Base-by-base conservation (phyloP, 1,140 invertebrate species). In the Eumaeus atala region DNA sequence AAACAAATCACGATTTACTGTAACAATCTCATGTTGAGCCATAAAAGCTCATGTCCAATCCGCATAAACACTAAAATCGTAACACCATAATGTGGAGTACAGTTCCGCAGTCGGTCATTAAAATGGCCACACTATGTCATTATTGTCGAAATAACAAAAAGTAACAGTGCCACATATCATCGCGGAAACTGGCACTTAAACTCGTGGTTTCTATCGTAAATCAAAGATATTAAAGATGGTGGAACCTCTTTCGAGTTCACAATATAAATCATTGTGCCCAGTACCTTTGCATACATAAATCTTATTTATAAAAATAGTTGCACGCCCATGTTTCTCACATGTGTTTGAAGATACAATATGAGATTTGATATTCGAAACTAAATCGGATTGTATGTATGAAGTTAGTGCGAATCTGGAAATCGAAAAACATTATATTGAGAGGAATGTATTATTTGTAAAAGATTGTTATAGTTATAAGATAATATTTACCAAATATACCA, bases 161-260 rank as follows among this genome's bases (percentile, higher is more conserved):
- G 75, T 77, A 75, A 77, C 76, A 72, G 60, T 64, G 70, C 77
- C 57, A 79, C 79, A 85, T 85, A 83, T 83, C 82, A 85, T 78
- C 70, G 77, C 47, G 58, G 64, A 72, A 78, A 75, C 73, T 83
- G 76, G 80, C 72, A 76, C 74, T 85, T 82, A 84, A 70, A 61
- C 66, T 67, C 66, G 76, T 78, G 80, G 77, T 80, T 82, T 83
- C 78, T 82, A 83, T 83, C 79, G 77, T 87, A 87, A 87, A 87
- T 86, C 83, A 86, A 86, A 84, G 69, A 86, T 86, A 86, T 86
- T 86, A 86, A 86, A 82, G 70, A 84, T 73, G 76, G 73, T 77
- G 74, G 79, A 75, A 84, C 80, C 81, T 87, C 83, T 84, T 84
- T 87, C 68, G 69, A 81, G 81, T 83, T 84, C 78, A 80, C 78